Conservation (phyloP, 2,797 vertebrate genomes). For the Threskiornis aethiopicus region DNA sequence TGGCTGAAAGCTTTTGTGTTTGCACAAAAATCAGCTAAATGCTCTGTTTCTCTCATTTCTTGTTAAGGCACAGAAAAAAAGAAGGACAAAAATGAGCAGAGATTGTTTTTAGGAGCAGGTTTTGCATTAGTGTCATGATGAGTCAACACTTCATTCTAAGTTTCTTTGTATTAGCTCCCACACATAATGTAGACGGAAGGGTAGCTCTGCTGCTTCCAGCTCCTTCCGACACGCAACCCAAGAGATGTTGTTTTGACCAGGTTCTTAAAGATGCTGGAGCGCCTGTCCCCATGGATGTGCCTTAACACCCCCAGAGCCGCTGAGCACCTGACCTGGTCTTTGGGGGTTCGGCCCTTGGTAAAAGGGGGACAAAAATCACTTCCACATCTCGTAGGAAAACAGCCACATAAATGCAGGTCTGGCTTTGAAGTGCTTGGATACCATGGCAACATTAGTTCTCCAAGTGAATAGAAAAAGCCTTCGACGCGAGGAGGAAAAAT, state of each 20-base stretch:
- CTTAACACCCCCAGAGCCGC: background rate
- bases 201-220: background rate
- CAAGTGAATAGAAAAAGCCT: background rate
- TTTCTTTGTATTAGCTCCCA: constrained; percentile 2
- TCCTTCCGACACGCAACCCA: background rate
- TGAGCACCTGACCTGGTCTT: background rate
- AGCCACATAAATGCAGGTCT: background rate
- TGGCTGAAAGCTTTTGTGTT: background rate
- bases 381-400: background rate
- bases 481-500: background rate
- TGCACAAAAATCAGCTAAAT: background rate
- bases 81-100: background rate
- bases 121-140: background rate
- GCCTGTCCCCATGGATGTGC: fast-evolving
- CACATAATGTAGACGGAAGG: background rate
- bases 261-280: background rate
- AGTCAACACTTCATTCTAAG: background rate
- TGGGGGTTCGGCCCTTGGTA: background rate
- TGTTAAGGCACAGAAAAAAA: background rate
- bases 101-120: background rate
- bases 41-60: background rate
- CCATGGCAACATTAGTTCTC: background rate
- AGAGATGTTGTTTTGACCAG: background rate
- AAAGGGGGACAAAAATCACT: background rate
- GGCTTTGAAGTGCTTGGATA: background rate